Evolutionary conservation across 1,140 invertebrate species (phyloP), one percentile per base, ranked within the genome.

Genomic region (Andrena cerasifolii): DNA sequence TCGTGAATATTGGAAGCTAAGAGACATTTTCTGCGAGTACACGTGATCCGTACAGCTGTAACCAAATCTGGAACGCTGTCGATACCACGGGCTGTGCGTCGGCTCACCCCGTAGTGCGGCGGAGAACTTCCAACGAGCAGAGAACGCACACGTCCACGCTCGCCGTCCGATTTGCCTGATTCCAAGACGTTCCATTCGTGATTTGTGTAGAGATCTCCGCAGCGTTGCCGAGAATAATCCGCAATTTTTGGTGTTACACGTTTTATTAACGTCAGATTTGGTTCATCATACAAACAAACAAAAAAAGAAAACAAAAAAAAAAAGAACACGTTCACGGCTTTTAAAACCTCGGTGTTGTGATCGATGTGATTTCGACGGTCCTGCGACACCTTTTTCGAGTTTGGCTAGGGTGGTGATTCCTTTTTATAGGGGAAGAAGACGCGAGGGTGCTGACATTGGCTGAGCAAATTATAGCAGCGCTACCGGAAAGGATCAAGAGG

Each of bases 381-480:
- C 73, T 47, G 76, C 61, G 33, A 49, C 33, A 73, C 66, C 40
- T 67, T 86, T 86, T 86, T 75, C 78, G 79, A 88, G 74, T 88
- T 86, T 86, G 81, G 85, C 86, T 89, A 88, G 84, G 84, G 84
- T 86, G 74, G 63, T 87, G 75, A 87, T 89, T 92, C 70, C 80
- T 89, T 83, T 93, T 94, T 96, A 88, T 94, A 97, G 96, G 96
- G 96, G 97, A 98, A 89, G 97, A 98, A 94, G 96, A 98, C 93
- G 96, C 95, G 89, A 95, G 96, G 89, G 98, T 99, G 85, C 94
- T 99, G 82, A 98, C 97, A 67, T 93, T 99, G 87, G 98, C 98
- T 61, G 98, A 99, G 91, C 98, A 99, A 93, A 99, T 99, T 86
- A 99, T 99, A 88, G 98, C 98, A 47, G 98, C 98, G 10, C 98